These are phyloP conservation scores for Centruroides vittatus DNA, from an alignment of 1,140 invertebrate genomes.

Conservation along the genomic window DNA sequence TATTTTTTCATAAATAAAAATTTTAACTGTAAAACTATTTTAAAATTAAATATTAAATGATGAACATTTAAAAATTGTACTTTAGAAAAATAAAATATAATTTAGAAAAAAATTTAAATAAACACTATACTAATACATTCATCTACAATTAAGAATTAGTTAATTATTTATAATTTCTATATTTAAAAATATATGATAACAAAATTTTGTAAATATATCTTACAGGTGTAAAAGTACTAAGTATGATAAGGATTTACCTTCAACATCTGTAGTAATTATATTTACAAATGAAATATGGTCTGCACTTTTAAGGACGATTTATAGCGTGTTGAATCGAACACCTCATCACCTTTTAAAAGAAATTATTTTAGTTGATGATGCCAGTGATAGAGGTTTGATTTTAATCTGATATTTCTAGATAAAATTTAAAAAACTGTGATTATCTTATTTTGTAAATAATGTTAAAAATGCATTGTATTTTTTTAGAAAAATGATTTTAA, in stretches of 20 bases:
- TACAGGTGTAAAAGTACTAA: conserved; percentile 37
- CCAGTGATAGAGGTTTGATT: conserved; percentile 51
- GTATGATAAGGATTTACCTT: conserved; percentile 40
- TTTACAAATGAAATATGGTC: conserved; percentile 83
- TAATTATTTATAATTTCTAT: no score
- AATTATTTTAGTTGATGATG: conserved; percentile 79
- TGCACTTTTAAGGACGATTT: conserved; percentile 64
- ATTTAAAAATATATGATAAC: no score
- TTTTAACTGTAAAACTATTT: no score
- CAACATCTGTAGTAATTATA: conserved; percentile 57
- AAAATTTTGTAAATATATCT: neutral
- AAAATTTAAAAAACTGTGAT: neutral
- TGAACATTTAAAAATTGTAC: no score
- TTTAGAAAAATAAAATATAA: no score
- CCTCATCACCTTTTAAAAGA: conserved; percentile 53
- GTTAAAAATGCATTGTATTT: neutral
- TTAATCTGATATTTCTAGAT: neutral
- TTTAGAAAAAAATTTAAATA: no score
- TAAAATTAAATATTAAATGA: no score
- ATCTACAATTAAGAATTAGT: no score
- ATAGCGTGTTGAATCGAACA: conserved; percentile 70
- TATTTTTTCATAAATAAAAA: no score
- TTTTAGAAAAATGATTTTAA: neutral
- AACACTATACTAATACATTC: no score
- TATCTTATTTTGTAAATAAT: neutral